Conservation (phyloP, 2,797 vertebrate species). For the Cryptoblepharus egeriae region DNA sequence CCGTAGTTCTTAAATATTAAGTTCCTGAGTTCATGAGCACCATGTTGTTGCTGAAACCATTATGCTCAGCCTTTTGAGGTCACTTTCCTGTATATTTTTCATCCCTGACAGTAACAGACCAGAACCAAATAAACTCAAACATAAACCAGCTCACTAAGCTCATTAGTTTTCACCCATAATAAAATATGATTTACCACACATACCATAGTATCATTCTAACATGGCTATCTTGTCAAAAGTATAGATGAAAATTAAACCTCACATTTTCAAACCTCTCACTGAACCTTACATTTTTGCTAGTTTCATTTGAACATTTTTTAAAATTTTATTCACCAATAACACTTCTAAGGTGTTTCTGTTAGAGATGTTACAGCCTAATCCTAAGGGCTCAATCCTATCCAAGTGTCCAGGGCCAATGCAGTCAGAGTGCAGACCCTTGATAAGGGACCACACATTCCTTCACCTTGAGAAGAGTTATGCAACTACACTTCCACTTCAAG, state of each 20-base stretch:
- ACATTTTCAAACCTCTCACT: no score
- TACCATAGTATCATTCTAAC: not conserved
- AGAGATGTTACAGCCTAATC: not conserved
- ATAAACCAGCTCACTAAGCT: not conserved
- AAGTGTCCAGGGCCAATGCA: no score
- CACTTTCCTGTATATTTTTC: not conserved
- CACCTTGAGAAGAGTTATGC: no score
- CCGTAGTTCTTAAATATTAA: no score
- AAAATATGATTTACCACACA: not conserved
- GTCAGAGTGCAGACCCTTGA: no score
- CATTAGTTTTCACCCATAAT: not conserved
- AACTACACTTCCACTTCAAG: no score
- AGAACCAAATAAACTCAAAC: no score
- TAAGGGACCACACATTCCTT: no score
- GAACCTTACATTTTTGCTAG: not conserved
- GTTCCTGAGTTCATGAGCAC: not conserved
- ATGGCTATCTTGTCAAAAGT: not conserved
- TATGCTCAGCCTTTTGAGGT: not conserved
- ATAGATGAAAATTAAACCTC: accelerated
- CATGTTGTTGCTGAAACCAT: not conserved
- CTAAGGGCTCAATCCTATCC: no score
- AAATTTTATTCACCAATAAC: not conserved
- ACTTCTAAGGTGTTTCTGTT: accelerated
- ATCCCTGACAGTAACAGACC: not conserved
- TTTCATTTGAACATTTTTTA: not conserved